A percentile compares a stretch with the other conserved stretches of the same genome.
Evolutionary conservation across 2,888 invertebrate species (phyloP).

Genomic region (Plebejus melissa): DNA sequence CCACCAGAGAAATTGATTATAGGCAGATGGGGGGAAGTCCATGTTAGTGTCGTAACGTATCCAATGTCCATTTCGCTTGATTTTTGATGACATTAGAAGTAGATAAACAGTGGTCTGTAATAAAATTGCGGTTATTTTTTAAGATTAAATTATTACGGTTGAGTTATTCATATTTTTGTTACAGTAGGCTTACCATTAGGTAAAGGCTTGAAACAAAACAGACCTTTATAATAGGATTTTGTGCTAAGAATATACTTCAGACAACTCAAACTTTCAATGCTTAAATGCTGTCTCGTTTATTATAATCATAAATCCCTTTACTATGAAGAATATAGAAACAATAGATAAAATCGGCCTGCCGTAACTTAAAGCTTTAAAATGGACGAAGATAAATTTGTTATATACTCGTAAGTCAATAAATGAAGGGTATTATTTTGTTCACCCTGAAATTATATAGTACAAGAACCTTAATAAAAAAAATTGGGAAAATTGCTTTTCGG

Average conservation of each 20-base stretch:
- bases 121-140: no score
- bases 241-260: background rate
- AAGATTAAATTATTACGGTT: background rate
- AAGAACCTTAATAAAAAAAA: no score
- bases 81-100: no score
- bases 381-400: background rate
- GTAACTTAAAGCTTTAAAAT: background rate
- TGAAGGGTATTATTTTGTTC: background rate
- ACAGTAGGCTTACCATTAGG: background rate
- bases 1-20: no score
- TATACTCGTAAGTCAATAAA: no score
- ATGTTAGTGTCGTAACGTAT: no score
- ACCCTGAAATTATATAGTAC: background rate
- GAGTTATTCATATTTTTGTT: background rate
- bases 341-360: background rate
- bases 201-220: background rate
- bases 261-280: background rate
- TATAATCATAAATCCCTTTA: background rate
- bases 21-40: no score
- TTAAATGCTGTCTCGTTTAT: background rate
- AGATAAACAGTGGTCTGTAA: no score
- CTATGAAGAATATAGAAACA: background rate
- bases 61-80: no score
- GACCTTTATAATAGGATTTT: background rate
- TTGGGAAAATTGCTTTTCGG: no score